A percentile compares a stretch with the other conserved stretches of the same genome.
Evolutionary conservation across 2,888 invertebrate species (phyloP).

Genomic region (Tanytarsus gracilentus): DNA sequence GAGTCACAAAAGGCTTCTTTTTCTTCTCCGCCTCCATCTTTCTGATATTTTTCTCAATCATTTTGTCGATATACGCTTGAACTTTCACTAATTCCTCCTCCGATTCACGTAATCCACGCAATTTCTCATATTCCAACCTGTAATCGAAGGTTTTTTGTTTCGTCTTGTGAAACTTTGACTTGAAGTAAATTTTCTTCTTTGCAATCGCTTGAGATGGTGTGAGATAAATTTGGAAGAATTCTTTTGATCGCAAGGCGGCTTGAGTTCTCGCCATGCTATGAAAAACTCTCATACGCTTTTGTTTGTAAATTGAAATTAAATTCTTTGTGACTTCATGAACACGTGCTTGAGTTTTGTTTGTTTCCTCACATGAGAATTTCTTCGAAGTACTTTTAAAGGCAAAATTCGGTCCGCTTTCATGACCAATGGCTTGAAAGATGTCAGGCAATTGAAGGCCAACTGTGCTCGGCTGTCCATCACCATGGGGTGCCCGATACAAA

Average conservation of each 20-base stretch:
- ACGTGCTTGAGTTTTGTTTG: constrained; percentile 32
- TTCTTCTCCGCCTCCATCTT: constrained; percentile 30
- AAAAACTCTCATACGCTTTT: constrained; percentile 37
- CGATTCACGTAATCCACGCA: constrained; percentile 30
- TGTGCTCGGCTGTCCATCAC: constrained; percentile 18
- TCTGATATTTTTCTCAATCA: constrained; percentile 38
- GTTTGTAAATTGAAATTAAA: constrained; percentile 37
- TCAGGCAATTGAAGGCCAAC: constrained; percentile 10
- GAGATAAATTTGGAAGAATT: constrained; percentile 35
- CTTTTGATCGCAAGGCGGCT: constrained; percentile 37
- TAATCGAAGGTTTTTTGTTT: constrained; percentile 12
- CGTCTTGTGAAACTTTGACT: constrained; percentile 2
- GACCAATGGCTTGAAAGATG: constrained; percentile 1
- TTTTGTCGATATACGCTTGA: constrained; percentile 39
- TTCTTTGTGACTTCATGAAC: constrained; percentile 38
- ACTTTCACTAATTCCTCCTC: constrained; percentile 37
- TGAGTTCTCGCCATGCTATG: constrained; percentile 37
- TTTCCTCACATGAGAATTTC: background rate
- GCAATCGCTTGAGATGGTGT: constrained; percentile 38
- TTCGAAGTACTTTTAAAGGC: background rate
- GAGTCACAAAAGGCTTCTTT: constrained; percentile 31
- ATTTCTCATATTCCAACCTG: constrained; percentile 21
- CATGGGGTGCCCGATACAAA: constrained; percentile 17
- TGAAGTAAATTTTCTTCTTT: background rate
- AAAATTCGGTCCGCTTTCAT: background rate